These are phyloP conservation scores for Trichopoda pennipes DNA, from an alignment of 2,888 invertebrate genomes.

Conservation along the genomic window DNA sequence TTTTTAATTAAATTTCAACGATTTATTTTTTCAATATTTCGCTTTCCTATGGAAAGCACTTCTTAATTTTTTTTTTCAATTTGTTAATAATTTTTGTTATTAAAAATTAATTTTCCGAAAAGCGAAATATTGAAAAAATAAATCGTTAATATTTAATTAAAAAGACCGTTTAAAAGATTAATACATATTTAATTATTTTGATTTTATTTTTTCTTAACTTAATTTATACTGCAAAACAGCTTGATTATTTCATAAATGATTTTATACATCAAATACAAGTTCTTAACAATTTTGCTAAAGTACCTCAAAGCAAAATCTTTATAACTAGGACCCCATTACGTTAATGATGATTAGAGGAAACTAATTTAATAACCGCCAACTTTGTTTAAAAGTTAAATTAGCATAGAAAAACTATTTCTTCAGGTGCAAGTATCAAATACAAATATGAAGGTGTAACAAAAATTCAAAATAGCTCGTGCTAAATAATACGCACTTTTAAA, in stretches of 20 bases:
- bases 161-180: no score
- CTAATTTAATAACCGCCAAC: background rate
- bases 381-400: constrained; percentile 32
- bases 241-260: background rate
- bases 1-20: no score
- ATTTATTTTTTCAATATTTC: no score
- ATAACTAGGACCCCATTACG: constrained; percentile 55
- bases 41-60: no score
- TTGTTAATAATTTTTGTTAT: no score
- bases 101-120: no score
- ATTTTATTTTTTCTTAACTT: background rate
- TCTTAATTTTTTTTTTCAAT: no score
- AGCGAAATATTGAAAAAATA: no score
- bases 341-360: constrained; percentile 22
- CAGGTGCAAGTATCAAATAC: background rate
- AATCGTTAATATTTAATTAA: no score
- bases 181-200: no score
- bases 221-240: no score
- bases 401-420: constrained; percentile 49
- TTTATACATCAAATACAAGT: background rate
- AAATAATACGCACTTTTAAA: constrained; percentile 44
- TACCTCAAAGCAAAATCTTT: constrained; percentile 25
- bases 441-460: constrained; percentile 4
- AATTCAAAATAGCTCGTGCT: constrained; percentile 34
- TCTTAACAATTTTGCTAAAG: constrained; percentile 28